phyloP scores from a whole-genome alignment of 1,140 invertebrate genomes.

The Hypsibius dujardini region DNA sequence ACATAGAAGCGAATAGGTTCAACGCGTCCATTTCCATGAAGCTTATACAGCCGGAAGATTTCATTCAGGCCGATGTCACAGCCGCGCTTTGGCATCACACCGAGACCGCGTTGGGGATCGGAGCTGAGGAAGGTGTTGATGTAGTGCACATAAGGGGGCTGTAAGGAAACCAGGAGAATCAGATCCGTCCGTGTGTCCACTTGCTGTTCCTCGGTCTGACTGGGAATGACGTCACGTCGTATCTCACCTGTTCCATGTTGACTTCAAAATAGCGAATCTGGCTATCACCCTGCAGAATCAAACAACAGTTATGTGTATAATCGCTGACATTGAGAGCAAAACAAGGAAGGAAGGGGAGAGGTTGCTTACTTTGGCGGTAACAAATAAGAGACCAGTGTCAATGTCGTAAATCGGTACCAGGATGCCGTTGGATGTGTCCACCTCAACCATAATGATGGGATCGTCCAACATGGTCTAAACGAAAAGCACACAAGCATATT shows the following conservation, averaged over 20 bases:
- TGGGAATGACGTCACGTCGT: not conserved
- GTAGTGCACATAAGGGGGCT: constrained; percentile 88
- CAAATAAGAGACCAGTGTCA: constrained; percentile 83
- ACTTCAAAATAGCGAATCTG: constrained; percentile 66
- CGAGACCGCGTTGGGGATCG: constrained; percentile 89
- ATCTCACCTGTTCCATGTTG: constrained; percentile 30
- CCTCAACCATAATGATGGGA: constrained; percentile 80
- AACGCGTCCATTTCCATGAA: constrained; percentile 32
- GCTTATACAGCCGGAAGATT: constrained; percentile 42
- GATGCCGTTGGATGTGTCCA: constrained; percentile 92
- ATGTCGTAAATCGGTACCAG: constrained; percentile 95
- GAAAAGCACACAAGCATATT: not conserved
- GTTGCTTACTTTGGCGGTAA: constrained; percentile 80
- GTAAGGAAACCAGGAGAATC: constrained; percentile 40
- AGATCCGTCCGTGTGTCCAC: no score
- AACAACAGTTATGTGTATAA: not conserved
- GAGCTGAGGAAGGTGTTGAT: constrained; percentile 91
- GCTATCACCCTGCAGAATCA: constrained; percentile 44
- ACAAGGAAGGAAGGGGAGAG: constrained; percentile 17
- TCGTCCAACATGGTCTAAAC: constrained; percentile 58
- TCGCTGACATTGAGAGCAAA: not conserved
- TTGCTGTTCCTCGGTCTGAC: not conserved
- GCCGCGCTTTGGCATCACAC: constrained; percentile 95
- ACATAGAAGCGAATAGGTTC: constrained; percentile 36
- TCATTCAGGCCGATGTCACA: constrained; percentile 79